Percentiles rank a stretch among this genome's conserved stretches.
Evolutionary conservation across 2,113 vertebrate species (phyloP).

Genomic region (Menura novaehollandiae): DNA sequence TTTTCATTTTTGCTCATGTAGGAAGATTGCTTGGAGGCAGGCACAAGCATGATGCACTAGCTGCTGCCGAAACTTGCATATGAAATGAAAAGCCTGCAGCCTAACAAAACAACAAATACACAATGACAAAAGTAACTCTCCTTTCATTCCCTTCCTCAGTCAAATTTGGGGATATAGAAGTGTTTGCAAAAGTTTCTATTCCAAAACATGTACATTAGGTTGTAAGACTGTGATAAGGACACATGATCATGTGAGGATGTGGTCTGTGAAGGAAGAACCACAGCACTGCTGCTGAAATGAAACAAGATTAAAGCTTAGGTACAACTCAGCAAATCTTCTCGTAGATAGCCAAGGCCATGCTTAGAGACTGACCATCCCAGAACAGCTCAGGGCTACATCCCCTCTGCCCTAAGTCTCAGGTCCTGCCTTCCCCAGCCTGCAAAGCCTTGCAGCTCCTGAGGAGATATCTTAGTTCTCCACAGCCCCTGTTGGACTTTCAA

Average conservation of each 20-base stretch:
- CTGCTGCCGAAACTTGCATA: not conserved
- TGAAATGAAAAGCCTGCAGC: not conserved
- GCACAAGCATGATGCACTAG: not conserved
- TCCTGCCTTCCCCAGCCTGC: not conserved
- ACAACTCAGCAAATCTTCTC: not conserved
- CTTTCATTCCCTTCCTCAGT: not conserved
- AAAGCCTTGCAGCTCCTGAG: not conserved
- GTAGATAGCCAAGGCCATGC: not conserved
- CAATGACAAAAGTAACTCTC: not conserved
- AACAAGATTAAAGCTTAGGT: not conserved
- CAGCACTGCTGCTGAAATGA: not conserved
- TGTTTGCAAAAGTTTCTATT: not conserved
- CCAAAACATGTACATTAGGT: not conserved
- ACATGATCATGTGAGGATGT: rapidly evolving
- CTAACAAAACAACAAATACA: not conserved
- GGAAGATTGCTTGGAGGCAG: not conserved
- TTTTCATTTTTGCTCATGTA: not conserved
- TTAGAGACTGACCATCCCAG: not conserved
- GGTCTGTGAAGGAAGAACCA: not conserved
- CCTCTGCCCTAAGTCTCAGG: not conserved
- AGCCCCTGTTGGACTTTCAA: not conserved
- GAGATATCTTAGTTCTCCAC: not conserved
- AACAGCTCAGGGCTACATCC: not conserved
- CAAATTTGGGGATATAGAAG: not conserved
- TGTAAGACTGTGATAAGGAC: not conserved